Evolutionary conservation across 2,113 vertebrate genomes (phyloP), one percentile per base, ranked within the genome.

Genomic region (Microtus montanus): DNA sequence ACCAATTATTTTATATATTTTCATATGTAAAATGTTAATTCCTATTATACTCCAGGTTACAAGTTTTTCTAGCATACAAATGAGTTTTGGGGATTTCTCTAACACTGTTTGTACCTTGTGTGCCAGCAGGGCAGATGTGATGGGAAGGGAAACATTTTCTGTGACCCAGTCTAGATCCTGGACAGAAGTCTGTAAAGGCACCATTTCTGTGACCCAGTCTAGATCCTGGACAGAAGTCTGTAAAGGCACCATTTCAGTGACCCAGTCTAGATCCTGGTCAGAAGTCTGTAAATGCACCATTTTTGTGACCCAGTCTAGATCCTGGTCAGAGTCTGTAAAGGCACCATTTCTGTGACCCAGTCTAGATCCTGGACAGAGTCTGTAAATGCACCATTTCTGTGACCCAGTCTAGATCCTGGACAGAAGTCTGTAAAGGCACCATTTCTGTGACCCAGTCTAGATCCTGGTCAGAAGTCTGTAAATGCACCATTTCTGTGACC

Each of bases 31-130:
- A 80, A 63, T 58, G 3, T 44, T 15, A 90, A 15, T 92, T 80
- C 61, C 41, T 15, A 30, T 80, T 93, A 75, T 90, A 6, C 41
- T 44, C 66, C 71, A 92, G 44, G 26, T 30, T 35, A 61, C 3
- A 85, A 30, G 4, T 41, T 80, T 90, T 84, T 66, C 75, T 90
- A 6, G 15, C 17, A 47, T 33, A 26, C 80, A 17, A 28, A 52
- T n/a, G 41, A 66, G 30, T 7, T 61, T 4, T 49, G 0, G 0
- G 63, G 3, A n/a, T 77, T 49, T 1, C 22, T 19, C 3, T 28
- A 38, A 12, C 4, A 2, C 61, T 85, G 61, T 13, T 2, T 80
- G 15, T 54, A 63, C 41, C 68, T 9, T 8, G 5, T 15, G 12
- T 38, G 22, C 0, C 28, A 8, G 41, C 8, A 84, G 58, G 58